phyloP scores from a whole-genome alignment of 2,797 vertebrate species.

The Echeneis naucrates region DNA sequence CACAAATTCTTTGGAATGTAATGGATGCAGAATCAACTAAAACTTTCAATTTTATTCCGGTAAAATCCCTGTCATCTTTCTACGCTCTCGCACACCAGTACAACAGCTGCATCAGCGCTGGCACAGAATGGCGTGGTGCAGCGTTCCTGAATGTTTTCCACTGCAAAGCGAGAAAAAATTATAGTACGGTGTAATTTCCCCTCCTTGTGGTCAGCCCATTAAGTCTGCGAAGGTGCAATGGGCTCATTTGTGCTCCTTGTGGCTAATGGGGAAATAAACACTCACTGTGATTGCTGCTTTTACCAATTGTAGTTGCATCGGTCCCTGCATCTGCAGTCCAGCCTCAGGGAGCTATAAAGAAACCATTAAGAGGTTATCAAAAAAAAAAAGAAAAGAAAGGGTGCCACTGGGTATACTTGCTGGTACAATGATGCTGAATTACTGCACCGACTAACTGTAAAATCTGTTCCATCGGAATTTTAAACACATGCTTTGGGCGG shows the following conservation, averaged over 20 bases:
- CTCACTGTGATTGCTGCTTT: neutral
- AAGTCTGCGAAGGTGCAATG: neutral
- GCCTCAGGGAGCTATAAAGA: neutral
- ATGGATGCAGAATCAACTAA: neutral
- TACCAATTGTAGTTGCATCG: neutral
- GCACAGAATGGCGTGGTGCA: neutral
- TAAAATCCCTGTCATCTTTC: neutral
- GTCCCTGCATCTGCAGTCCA: neutral
- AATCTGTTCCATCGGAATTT: neutral
- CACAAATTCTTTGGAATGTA: neutral
- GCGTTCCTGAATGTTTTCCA: neutral
- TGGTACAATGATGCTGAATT: neutral
- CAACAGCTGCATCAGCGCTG: neutral
- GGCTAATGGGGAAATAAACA: neutral
- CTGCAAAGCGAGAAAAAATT: neutral
- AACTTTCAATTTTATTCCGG: neutral
- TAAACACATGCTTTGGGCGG: slow-evolving; percentile 2
- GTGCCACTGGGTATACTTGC: neutral
- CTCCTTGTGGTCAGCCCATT: neutral
- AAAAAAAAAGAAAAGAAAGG: neutral
- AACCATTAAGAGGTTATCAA: neutral
- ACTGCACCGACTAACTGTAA: neutral
- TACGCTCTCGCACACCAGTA: too few species aligned
- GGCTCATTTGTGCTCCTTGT: neutral
- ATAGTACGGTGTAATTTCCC: neutral